Evolutionary conservation across 2,888 invertebrate genomes (phyloP).

Genomic region (Caradrina clavipalpis): DNA sequence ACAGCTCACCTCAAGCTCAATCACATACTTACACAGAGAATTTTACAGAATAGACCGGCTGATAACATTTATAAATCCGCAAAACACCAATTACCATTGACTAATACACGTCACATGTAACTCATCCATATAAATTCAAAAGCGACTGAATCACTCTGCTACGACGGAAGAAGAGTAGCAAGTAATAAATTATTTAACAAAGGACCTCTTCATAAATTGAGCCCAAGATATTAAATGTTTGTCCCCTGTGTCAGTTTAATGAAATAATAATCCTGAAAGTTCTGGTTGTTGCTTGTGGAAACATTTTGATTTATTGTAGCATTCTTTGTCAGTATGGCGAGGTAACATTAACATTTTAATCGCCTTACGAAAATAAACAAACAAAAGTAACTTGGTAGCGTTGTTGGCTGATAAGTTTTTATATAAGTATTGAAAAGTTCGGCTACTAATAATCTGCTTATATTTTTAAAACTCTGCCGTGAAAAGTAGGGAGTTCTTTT

Average conservation of each 20-base stretch:
- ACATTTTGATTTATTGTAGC: conserved; percentile 74
- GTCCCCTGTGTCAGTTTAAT: conserved; percentile 49
- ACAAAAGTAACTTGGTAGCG: conserved; percentile 38
- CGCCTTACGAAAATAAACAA: conserved; percentile 55
- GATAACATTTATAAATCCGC: too few species aligned
- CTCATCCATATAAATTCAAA: not conserved
- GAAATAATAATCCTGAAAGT: conserved; percentile 63
- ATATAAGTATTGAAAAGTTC: conserved; percentile 37
- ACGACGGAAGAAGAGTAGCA: not conserved
- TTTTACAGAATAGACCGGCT: too few species aligned
- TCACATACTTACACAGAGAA: too few species aligned
- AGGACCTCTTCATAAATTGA: conserved; percentile 3
- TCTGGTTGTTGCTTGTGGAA: conserved; percentile 67
- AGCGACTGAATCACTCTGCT: not conserved
- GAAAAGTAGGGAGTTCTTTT: conserved; percentile 5
- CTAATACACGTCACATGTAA: not conserved
- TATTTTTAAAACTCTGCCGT: conserved; percentile 38
- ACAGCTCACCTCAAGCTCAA: too few species aligned
- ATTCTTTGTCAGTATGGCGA: conserved; percentile 61
- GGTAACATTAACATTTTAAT: conserved; percentile 57
- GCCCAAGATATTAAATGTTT: conserved; percentile 23
- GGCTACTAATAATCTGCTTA: conserved; percentile 23
- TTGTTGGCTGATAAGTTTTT: conserved; percentile 20
- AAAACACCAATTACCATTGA: too few species aligned
- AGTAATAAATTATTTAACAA: not conserved